Percentiles rank a stretch among this genome's conserved stretches.
Evolutionary conservation across 92 coral and sea anemone species (phyloP).

Genomic region (Bergia puertoricense): DNA sequence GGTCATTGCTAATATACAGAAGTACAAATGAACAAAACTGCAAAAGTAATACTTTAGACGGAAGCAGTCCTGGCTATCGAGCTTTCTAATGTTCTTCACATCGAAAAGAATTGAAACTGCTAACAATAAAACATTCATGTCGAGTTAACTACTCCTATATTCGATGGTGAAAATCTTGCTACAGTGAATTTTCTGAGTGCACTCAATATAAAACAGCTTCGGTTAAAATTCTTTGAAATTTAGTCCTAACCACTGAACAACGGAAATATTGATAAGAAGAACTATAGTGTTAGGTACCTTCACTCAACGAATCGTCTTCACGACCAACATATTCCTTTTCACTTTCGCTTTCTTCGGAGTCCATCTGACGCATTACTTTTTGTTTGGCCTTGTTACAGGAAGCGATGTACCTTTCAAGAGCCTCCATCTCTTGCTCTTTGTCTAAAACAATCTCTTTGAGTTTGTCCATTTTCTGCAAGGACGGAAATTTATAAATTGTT

Average conservation of each 20-base stretch:
- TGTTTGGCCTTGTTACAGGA: constrained; percentile 44
- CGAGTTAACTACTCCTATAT: not conserved
- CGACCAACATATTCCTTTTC: constrained; percentile 8
- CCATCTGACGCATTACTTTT: constrained; percentile 28
- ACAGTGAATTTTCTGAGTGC: not conserved
- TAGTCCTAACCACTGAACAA: not conserved
- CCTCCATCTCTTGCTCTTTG: constrained; percentile 69
- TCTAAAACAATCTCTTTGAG: constrained; percentile 58
- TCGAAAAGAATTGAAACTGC: not conserved
- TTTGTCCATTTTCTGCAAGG: constrained; percentile 61
- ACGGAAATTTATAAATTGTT: not conserved
- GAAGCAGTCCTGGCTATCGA: no score
- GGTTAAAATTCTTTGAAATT: no score
- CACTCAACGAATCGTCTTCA: constrained; percentile 20
- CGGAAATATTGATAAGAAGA: not conserved
- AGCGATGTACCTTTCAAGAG: constrained; percentile 51
- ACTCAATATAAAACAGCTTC: no score
- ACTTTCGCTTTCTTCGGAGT: constrained; percentile 30
- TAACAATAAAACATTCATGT: no score
- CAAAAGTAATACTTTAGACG: not conserved
- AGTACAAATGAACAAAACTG: not conserved
- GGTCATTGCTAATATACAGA: not conserved
- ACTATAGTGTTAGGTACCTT: constrained; percentile 3
- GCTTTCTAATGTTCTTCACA: no score
- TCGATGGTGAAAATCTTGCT: not conserved